phyloP scores from a whole-genome alignment of 2,888 invertebrate genomes.

The Cancer borealis region DNA sequence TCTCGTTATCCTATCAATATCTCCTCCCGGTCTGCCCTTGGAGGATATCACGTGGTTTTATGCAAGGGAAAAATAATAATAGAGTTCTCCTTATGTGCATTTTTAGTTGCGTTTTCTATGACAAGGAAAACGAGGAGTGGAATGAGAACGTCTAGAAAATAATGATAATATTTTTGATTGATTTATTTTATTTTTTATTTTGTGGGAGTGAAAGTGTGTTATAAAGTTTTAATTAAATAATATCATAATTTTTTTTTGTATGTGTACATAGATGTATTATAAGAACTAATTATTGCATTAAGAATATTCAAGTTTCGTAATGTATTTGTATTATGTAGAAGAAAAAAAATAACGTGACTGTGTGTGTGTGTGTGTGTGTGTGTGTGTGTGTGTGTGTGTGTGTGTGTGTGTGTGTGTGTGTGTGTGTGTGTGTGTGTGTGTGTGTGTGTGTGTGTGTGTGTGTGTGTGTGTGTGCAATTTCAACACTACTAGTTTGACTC shows the following conservation, averaged over 20 bases:
- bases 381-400: neutral
- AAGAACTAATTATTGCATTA: too few relatives aligned
- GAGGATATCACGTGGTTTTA: neutral
- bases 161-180: too few relatives aligned
- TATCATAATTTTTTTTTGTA: neutral
- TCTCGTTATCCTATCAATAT: slow-evolving; percentile 41
- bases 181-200: too few relatives aligned
- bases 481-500: neutral
- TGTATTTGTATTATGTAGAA: too few relatives aligned
- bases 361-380: neutral
- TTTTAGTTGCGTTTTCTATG: neutral
- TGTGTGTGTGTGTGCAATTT: slow-evolving; percentile 20
- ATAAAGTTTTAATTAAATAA: too few relatives aligned
- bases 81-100: too few relatives aligned
- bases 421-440: slow-evolving; percentile 39
- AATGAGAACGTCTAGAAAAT: too few relatives aligned
- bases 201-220: too few relatives aligned
- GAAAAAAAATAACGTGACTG: neutral
- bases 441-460: slow-evolving; percentile 38
- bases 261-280: neutral
- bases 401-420: slow-evolving; percentile 23
- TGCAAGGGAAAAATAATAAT: too few relatives aligned
- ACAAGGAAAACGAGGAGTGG: neutral
- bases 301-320: too few relatives aligned
- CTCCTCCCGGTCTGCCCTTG: neutral